These are phyloP conservation scores for Tinea pellionella DNA, from an alignment of 2,888 invertebrate genomes.

Conservation along the genomic window DNA sequence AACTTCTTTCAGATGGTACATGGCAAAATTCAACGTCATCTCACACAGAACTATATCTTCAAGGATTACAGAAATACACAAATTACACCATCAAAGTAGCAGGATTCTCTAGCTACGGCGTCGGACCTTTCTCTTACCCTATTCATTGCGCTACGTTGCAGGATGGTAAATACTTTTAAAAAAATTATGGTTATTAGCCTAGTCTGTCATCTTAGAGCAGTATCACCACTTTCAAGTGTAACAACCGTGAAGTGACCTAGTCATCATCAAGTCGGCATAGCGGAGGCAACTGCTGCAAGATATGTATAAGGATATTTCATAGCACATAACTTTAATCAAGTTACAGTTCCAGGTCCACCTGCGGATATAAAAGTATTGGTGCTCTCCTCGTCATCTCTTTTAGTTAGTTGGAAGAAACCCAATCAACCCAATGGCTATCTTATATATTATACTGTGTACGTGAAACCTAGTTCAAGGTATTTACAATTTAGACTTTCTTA, in stretches of 20 bases:
- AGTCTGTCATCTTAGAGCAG: no score
- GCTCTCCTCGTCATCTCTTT: constrained; percentile 80
- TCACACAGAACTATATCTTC: constrained; percentile 81
- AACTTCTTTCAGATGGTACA: constrained; percentile 40
- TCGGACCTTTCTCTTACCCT: constrained; percentile 81
- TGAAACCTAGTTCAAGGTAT: constrained; percentile 60
- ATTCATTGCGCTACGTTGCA: constrained; percentile 85
- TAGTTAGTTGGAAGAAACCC: constrained; percentile 88
- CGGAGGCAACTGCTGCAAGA: no score
- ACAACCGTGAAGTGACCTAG: no score
- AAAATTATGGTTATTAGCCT: no score
- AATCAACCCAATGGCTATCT: constrained; percentile 83
- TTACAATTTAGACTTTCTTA: neutral
- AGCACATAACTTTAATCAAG: neutral
- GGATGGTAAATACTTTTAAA: constrained; percentile 71
- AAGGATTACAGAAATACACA: constrained; percentile 81
- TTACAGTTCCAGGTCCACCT: constrained; percentile 83
- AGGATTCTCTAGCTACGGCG: constrained; percentile 86
- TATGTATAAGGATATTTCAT: no score
- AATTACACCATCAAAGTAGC: constrained; percentile 89
- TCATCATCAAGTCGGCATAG: no score
- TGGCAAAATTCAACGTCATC: constrained; percentile 71
- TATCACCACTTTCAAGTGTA: no score
- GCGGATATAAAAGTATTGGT: constrained; percentile 85
- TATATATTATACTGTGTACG: constrained; percentile 82